These are phyloP conservation scores for Trinectes maculatus DNA, from an alignment of 2,113 vertebrate species.

Conservation along the genomic window DNA sequence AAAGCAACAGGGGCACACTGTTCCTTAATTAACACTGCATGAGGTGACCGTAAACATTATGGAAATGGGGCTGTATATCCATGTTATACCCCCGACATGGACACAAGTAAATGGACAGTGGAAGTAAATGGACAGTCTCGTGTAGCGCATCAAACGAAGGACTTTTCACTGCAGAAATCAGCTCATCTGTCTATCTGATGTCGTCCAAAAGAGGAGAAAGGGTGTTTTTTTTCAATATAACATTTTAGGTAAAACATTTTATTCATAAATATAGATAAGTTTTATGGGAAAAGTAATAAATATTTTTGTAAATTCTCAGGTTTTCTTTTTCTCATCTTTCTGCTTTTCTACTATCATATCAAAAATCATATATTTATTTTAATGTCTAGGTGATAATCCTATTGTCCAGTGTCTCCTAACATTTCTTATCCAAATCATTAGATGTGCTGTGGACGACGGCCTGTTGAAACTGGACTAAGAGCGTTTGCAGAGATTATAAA, in stretches of 20 bases:
- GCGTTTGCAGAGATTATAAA: conserved; percentile 51
- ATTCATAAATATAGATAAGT: neutral
- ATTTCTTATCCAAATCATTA: conserved; percentile 63
- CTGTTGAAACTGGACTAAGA: conserved; percentile 13
- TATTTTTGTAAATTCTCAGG: conserved; percentile 20
- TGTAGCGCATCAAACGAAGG: conserved; percentile 26
- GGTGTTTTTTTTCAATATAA: neutral
- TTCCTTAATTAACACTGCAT: conserved; percentile 73
- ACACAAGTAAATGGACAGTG: conserved; percentile 41
- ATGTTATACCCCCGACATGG: conserved; percentile 58
- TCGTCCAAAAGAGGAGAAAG: neutral
- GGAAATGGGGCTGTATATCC: conserved; percentile 68
- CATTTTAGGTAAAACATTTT: conserved; percentile 1
- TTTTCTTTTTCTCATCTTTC: conserved; percentile 27
- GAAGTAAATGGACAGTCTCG: neutral
- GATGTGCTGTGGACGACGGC: conserved; percentile 19
- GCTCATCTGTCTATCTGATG: neutral
- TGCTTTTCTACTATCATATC: conserved; percentile 29
- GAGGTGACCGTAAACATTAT: conserved; percentile 64
- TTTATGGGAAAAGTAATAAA: conserved; percentile 9
- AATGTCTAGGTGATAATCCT: conserved; percentile 41
- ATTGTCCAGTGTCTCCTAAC: conserved; percentile 46
- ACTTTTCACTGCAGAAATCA: conserved; percentile 17
- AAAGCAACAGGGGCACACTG: conserved; percentile 49
- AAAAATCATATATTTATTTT: no score